Evolutionary conservation across 2,797 vertebrate species (phyloP).

Genomic region (Poecilia velifera): DNA sequence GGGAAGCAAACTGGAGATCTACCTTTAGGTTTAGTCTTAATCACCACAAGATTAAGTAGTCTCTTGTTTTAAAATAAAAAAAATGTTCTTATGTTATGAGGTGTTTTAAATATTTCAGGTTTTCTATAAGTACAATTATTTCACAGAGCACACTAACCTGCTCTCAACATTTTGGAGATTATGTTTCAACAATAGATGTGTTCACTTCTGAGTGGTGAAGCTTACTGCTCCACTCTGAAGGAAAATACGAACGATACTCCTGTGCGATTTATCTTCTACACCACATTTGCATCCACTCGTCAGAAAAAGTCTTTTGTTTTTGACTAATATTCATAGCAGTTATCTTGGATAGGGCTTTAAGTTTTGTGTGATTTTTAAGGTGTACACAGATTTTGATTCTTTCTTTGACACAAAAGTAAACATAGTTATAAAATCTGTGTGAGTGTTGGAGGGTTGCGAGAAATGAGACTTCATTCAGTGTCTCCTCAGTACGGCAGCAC

Average conservation of each 20-base stretch:
- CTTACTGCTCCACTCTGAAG: neutral
- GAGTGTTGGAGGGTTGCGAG: neutral
- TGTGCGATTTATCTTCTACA: neutral
- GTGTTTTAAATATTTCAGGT: neutral
- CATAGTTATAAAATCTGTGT: neutral
- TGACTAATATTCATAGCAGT: neutral
- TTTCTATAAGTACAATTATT: neutral
- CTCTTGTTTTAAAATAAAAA: neutral
- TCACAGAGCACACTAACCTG: neutral
- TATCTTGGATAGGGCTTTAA: neutral
- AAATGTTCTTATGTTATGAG: neutral
- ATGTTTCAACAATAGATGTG: neutral
- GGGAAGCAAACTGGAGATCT: neutral
- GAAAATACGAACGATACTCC: neutral
- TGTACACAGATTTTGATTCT: neutral
- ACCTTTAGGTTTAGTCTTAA: neutral
- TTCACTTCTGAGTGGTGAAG: neutral
- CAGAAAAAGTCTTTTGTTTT: neutral
- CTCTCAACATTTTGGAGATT: neutral
- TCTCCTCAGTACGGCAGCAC: neutral
- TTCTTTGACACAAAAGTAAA: neutral
- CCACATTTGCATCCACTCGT: neutral
- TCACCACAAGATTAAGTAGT: neutral
- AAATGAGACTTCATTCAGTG: neutral
- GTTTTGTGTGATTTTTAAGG: neutral